Base-by-base conservation (phyloP, 2,888 invertebrate genomes). In the Odontocolon sp. region DNA sequence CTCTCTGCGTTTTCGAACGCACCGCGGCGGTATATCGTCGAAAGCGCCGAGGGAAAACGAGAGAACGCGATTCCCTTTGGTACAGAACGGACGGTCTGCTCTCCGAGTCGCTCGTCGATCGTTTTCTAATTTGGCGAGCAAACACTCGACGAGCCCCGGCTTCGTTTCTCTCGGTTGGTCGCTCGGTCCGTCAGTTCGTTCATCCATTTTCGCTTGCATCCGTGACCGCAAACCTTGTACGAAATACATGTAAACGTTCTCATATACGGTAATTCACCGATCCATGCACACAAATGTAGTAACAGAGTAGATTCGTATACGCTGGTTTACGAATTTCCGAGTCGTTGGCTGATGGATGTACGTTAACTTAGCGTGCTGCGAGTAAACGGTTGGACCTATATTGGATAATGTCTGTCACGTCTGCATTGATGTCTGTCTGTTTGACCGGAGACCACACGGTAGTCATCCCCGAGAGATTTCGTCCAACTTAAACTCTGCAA, bases 121-220 rank as follows among this genome's bases (percentile, higher is more conserved):
- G 88, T 87, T 89, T 89, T 88, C 88, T 89, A 89, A 89, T 89
- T 89, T 88, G 88, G 80, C 86, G 86, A 84, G 86, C 85, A 88
- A 88, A 88, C 88, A 87, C 87, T 85, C 83, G 84, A 78, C 74
- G 75, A 78, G 75, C 59, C 80, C 75, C 74, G 50, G 50, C 52
- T 16, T 23, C 54, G 28, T 21, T 68, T 63, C 67, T 23, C 71
- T 50, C 67, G 52, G 38, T 63, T 57, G 23, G 52, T 72, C 70
- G 59, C 28, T 59, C 69, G 14, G 59, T 76, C 66, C 68, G 64
- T 69, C 67, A 40, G 57, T 68, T 63, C 69, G 76, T 77, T 61
- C 75, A 72, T 50, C 50, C 47, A 14, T 77, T 50, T 42, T 56
- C 52, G 28, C 56, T 45, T 40, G 42, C 9, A 4, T 38, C 63